Conservation (phyloP, 2,797 vertebrate genomes). For the Coendou prehensilis region DNA sequence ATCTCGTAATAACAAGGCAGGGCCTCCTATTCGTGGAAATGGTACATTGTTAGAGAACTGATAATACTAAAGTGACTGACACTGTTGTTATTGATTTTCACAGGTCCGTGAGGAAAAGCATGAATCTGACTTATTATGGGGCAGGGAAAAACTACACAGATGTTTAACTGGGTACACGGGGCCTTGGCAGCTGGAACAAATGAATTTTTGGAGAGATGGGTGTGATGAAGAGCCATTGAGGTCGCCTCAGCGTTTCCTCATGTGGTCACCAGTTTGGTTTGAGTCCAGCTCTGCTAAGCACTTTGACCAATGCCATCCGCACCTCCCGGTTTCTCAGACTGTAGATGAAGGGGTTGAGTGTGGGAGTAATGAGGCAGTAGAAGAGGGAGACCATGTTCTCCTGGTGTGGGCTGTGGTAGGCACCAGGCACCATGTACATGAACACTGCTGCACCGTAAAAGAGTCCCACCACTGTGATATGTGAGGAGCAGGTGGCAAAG, state of each 20-base stretch:
- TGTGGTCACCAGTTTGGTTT: background rate
- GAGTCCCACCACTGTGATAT: background rate
- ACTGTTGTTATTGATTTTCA: background rate
- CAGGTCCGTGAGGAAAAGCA: background rate
- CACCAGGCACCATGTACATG: slow-evolving; percentile 62
- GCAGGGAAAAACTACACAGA: background rate
- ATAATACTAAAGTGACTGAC: background rate
- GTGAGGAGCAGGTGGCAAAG: slow-evolving; percentile 64
- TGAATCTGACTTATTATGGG: background rate
- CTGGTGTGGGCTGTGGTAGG: slow-evolving; percentile 35
- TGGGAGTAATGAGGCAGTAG: slow-evolving; percentile 61
- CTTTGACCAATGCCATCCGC: background rate
- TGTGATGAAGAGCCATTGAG: background rate
- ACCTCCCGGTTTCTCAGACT: slow-evolving; percentile 33
- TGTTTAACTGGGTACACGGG: background rate
- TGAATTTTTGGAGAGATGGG: background rate
- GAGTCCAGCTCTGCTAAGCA: background rate
- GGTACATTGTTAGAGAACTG: background rate
- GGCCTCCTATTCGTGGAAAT: background rate
- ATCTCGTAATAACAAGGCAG: background rate
- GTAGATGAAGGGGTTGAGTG: slow-evolving; percentile 70
- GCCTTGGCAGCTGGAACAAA: background rate
- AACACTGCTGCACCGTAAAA: slow-evolving; percentile 13
- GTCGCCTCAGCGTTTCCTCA: background rate
- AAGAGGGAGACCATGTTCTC: slow-evolving; percentile 66